phyloP scores from a whole-genome alignment of 2,113 vertebrate genomes.

The Muscicapa adusta region DNA sequence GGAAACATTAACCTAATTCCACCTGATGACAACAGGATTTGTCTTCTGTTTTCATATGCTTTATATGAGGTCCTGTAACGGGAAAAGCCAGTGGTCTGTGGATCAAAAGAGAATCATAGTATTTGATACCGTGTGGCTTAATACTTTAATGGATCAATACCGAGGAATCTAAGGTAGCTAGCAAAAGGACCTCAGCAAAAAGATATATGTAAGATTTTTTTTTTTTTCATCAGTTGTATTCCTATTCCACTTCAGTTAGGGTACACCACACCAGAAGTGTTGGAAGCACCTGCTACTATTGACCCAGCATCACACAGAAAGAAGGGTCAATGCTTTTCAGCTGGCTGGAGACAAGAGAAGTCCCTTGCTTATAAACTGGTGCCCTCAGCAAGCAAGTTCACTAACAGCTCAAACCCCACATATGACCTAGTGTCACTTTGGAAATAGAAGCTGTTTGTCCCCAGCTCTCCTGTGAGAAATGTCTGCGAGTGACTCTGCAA shows the following conservation, averaged over 20 bases:
- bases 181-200: neutral
- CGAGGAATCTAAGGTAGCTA: neutral
- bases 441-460: neutral
- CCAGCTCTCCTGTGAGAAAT: rapidly evolving
- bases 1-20: neutral
- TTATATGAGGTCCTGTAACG: neutral
- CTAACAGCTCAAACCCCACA: neutral
- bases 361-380: neutral
- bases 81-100: neutral
- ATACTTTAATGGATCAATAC: neutral
- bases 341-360: neutral
- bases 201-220: neutral
- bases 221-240: neutral
- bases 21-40: neutral
- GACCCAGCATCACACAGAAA: neutral
- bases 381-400: neutral
- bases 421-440: neutral
- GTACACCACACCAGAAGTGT: neutral
- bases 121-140: neutral
- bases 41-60: neutral
- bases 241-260: neutral
- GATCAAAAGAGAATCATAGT: neutral
- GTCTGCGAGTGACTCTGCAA: neutral
- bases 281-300: neutral
- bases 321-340: neutral